Percentiles rank a stretch among this genome's conserved stretches.
These are phyloP conservation scores for Drosophila helvetica DNA, from an alignment of 2,888 invertebrate species.

Conservation along the genomic window DNA sequence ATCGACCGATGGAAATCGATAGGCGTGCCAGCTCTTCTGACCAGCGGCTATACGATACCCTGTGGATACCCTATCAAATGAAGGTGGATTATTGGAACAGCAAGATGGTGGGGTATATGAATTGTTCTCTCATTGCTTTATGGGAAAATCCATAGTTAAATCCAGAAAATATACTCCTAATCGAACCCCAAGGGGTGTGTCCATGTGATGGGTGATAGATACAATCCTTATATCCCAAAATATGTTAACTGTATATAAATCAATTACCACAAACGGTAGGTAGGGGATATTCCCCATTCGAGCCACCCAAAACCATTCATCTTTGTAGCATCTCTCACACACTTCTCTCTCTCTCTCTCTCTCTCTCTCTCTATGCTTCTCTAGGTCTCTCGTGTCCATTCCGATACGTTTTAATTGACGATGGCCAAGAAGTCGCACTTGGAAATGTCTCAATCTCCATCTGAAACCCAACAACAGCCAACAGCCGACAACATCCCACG, in stretches of 20 bases:
- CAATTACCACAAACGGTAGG: neutral
- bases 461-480: slow-evolving; percentile 31
- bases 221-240: too few species aligned
- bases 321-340: neutral
- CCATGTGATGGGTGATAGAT: too few species aligned
- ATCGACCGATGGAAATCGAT: slow-evolving; percentile 60
- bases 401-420: slow-evolving; percentile 70
- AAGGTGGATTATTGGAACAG: neutral
- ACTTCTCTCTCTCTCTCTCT: neutral
- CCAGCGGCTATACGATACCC: slow-evolving; percentile 14
- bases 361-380: neutral
- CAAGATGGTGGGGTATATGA: neutral
- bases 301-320: neutral
- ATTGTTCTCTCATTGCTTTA: too few species aligned
- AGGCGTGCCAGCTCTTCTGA: slow-evolving; percentile 54
- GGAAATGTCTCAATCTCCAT: slow-evolving; percentile 73
- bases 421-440: slow-evolving; percentile 79
- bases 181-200: too few species aligned
- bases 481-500: slow-evolving; percentile 62
- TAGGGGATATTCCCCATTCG: slow-evolving; percentile 15
- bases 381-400: neutral
- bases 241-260: too few species aligned
- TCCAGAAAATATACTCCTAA: too few species aligned
- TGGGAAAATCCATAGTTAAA: too few species aligned
- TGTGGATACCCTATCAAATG: slow-evolving; percentile 2